These are phyloP conservation scores for Melanotaenia nigrans DNA, from an alignment of 2,797 vertebrate genomes.

Conservation along the genomic window DNA sequence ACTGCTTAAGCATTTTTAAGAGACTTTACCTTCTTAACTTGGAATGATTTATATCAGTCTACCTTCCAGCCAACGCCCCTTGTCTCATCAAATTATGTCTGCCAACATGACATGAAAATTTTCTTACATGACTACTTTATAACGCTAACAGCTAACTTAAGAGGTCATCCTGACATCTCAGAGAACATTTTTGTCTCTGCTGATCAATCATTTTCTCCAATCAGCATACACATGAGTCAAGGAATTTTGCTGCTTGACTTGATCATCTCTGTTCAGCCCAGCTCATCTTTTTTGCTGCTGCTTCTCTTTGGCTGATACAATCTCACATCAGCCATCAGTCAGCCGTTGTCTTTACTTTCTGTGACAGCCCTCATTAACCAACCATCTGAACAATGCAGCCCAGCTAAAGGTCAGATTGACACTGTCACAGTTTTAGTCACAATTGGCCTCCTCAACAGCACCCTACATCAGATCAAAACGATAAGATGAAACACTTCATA, in stretches of 20 bases:
- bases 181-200: too few relatives aligned
- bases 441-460: background rate
- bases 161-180: too few relatives aligned
- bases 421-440: slow-evolving; percentile 4
- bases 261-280: background rate
- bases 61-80: too few relatives aligned
- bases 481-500: slow-evolving; percentile 1
- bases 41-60: too few relatives aligned
- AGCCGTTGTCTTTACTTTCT: background rate
- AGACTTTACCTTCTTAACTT: too few relatives aligned
- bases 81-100: too few relatives aligned
- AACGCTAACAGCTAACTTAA: too few relatives aligned
- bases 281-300: background rate
- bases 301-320: background rate
- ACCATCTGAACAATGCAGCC: slow-evolving; percentile 36
- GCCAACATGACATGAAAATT: too few relatives aligned
- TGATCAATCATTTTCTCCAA: too few relatives aligned
- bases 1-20: too few relatives aligned
- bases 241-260: background rate
- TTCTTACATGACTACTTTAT: too few relatives aligned
- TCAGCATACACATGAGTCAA: background rate
- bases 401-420: slow-evolving; percentile 7
- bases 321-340: slow-evolving; percentile 2
- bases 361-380: slow-evolving; percentile 1
- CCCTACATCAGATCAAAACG: slow-evolving; percentile 33